Evolutionary conservation across 2,797 vertebrate species (phyloP), one percentile per base, ranked within the genome.

Genomic region (Syndactyla subalaris): DNA sequence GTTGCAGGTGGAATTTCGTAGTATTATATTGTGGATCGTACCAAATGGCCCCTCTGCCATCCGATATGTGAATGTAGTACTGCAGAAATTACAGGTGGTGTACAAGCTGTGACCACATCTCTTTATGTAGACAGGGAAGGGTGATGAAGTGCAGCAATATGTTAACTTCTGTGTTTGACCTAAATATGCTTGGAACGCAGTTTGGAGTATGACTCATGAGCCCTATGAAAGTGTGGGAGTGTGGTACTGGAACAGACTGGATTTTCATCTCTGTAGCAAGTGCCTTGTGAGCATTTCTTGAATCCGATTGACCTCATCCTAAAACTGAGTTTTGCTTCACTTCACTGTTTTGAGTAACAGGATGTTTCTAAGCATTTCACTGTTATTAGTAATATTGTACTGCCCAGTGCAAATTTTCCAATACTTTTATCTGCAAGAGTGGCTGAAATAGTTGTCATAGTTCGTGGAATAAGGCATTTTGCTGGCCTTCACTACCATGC

Each of bases 51-150:
- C 27, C 72, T 86, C 45, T 89, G 62, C 85, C 23, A 12, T 75
- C 41, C 0, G 0, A 12, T 23, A 66, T 41, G 38, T 6, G 1
- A n/a, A 10, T 0, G 1, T 24, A 38, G 45, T 85, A 21, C n/a
- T 78, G 73, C 49, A 90, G 62, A 74, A 92, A 83, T 89, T 71
- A 48, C 75, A 77, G 36, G 68, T 51, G 30, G 22, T 20, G 11
- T 66, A 16, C 57, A 45, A 62, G 43, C 32, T 67, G 59, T 54
- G 59, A 57, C 68, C 88, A 41, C 48, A 55, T 2, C 29, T 66
- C 8, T 4, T 39, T 75, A 38, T 71, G 68, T 63, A 80, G 59
- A 21, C 1, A 4, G 16, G 14, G 23, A 41, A 38, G 73, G 57
- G 80, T 63, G 48, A 45, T 55, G 26, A 71, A 83, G 26, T 24